Percentiles rank a stretch among this genome's conserved stretches.
These are phyloP conservation scores for Strigamia transsilvanica DNA, from an alignment of 2,888 invertebrate species.

Conservation along the genomic window DNA sequence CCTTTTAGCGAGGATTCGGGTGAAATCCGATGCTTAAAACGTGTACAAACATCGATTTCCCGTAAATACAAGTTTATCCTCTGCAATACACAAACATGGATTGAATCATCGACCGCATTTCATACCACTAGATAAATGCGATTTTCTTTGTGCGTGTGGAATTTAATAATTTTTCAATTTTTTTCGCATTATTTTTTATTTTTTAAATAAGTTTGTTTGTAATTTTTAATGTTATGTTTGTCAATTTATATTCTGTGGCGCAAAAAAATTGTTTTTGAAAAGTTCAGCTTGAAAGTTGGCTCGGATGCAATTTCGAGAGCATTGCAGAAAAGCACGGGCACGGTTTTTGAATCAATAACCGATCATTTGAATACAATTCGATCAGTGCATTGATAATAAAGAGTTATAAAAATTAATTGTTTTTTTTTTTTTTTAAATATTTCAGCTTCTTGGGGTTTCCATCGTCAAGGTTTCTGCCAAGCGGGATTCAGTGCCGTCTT, in stretches of 20 bases:
- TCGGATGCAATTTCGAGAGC: not conserved
- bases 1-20: not conserved
- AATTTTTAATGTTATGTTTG: too few relatives aligned
- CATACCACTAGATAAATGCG: not conserved
- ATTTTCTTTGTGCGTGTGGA: not conserved
- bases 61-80: not conserved
- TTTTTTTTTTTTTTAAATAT: slow-evolving; percentile 26
- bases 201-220: too few relatives aligned
- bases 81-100: not conserved
- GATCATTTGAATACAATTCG: not conserved
- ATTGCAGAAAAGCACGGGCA: not conserved
- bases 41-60: not conserved
- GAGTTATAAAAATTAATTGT: not conserved
- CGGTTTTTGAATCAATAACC: too few relatives aligned
- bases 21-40: not conserved
- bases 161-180: not conserved
- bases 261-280: not conserved
- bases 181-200: too few relatives aligned
- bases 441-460: slow-evolving; percentile 70
- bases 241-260: not conserved
- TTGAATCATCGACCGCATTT: not conserved
- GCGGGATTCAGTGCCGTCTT: slow-evolving; percentile 93
- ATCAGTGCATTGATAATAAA: too few relatives aligned
- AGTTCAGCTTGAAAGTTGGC: not conserved
- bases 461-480: slow-evolving; percentile 95